Evolutionary conservation across 2,113 vertebrate genomes (phyloP), one percentile per base, ranked within the genome.

Genomic region (Archilochus colubris): DNA sequence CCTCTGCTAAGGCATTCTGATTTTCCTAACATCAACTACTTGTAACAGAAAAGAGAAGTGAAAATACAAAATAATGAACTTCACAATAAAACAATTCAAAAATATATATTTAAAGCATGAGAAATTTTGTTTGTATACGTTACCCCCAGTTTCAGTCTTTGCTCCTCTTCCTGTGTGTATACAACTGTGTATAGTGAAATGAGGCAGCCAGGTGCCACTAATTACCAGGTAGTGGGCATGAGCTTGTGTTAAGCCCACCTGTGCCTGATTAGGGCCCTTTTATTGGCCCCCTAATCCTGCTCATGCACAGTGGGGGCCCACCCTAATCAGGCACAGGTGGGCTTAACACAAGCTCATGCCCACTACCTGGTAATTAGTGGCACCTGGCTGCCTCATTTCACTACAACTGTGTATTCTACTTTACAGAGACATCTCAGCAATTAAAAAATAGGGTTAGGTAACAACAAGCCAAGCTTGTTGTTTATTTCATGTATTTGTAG

Each of bases 11-110:
- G 40, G 30, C 6, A 1, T 72, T 86, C 78, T 73, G 40, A 88
- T 86, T 93, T 95, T 95, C 54, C 31, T 92, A 93, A 86, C 76
- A 54, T 43, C 13, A 43, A 61, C 33, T 53, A 20, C 21, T 75
- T 10, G 1, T 53, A 95, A 74, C 43, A 80, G 72, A 91, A 48
- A 73, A n/a, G 20, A 78, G 28, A 61, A 62, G 15, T 69, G 16
- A 61, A 70, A 96, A 89, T 8, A 76, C 18, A 70, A 25, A 66
- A 67, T 33, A 5, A 31, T 31, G 22, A 92, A 84, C 18, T 64
- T 50, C n/a, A 84, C 53, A 48, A 86, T 81, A 48, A 93, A 74
- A 79, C 31, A 36, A 90, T 7, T 61, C 24, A 48, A 36, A 90
- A 7, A 63, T 30, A 44, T n/a, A 22, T 21, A 90, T 8, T 61